Base-by-base conservation (phyloP, 2,113 vertebrate genomes). In the Pterocles gutturalis region DNA sequence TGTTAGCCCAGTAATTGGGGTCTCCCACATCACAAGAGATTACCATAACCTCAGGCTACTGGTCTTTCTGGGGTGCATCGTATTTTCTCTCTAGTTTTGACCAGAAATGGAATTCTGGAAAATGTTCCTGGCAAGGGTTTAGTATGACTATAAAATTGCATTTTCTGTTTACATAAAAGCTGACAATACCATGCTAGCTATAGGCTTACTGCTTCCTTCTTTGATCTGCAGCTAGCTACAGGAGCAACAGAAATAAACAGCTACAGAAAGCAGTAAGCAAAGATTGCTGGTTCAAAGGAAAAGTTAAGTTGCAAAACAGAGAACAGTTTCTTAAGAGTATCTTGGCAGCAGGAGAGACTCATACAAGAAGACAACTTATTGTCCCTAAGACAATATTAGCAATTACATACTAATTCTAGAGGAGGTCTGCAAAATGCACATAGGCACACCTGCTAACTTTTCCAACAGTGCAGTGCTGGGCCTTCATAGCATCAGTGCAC, bases 81-180 rank as follows among this genome's bases (percentile, higher is more conserved):
- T 43, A 53, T 73, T 91, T 87, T 78, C 49, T 78, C 64, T 70
- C 34, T 80, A 55, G 24, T 80, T 87, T 76, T 55, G 33, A 77
- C 29, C 43, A 67, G 58, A 78, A 82, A 67, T 19, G n/a, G 13
- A 19, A 62, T 48, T 90, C 71, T 90, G 49, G 25, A 85, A 80
- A 80, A 12, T 16, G 16, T n/a, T 89, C 5, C 3, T 61, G 38
- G 33, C 38, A 76, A 55, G 5, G 34, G 21, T 79, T 90, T 36
- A 83, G 28, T 36, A 43, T 25, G 53, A 73, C 28, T 41, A 69
- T 41, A 73, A 95, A 86, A 76, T 2, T 28, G 10, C 18, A 45
- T 90, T 83, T 92, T 86, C 75, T 93, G 20, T 53, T 95, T 73
- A 86, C 87, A 91, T 8, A 48, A 69, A 92, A 14, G 45, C 31